These are phyloP conservation scores for Morpho deidamia DNA, from an alignment of 2,888 invertebrate species.

Conservation along the genomic window DNA sequence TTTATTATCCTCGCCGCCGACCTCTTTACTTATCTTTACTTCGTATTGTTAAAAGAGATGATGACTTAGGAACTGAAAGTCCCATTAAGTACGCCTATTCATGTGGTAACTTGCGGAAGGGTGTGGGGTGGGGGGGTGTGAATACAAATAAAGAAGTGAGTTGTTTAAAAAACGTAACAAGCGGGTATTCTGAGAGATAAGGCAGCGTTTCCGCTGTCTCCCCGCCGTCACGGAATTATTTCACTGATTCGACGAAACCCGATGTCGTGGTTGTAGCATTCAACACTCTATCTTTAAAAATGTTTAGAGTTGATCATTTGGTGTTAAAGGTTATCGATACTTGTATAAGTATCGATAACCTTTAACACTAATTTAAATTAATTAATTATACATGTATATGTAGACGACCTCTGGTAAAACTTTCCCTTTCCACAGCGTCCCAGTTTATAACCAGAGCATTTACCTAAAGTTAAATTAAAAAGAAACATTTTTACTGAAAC, in stretches of 20 bases:
- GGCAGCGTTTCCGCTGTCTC: conserved; percentile 72
- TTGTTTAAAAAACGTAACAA: conserved; percentile 77
- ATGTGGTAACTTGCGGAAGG: conserved; percentile 63
- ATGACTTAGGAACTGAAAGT: conserved; percentile 78
- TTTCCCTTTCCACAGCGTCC: too few species aligned
- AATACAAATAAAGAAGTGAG: conserved; percentile 75
- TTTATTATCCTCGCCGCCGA: conserved; percentile 68
- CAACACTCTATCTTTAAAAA: conserved; percentile 76
- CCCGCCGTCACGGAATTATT: conserved; percentile 66
- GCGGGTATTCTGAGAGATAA: conserved; percentile 75
- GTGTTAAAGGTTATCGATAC: background rate
- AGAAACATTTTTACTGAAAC: too few species aligned
- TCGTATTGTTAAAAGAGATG: conserved; percentile 72
- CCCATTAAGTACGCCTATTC: conserved; percentile 76
- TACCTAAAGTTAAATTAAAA: too few species aligned
- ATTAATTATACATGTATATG: too few species aligned
- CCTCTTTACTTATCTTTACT: conserved; percentile 62
- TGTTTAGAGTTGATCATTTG: conserved; percentile 47
- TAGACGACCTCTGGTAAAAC: too few species aligned
- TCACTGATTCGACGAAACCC: conserved; percentile 72
- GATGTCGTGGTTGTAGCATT: conserved; percentile 70
- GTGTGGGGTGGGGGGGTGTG: conserved; percentile 45
- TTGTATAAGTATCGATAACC: too few species aligned
- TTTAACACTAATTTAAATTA: too few species aligned
- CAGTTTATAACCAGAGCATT: too few species aligned